Percentiles rank a stretch among this genome's conserved stretches.
These are phyloP conservation scores for Drosophila antonietae DNA, from an alignment of 2,888 invertebrate species.

Conservation along the genomic window DNA sequence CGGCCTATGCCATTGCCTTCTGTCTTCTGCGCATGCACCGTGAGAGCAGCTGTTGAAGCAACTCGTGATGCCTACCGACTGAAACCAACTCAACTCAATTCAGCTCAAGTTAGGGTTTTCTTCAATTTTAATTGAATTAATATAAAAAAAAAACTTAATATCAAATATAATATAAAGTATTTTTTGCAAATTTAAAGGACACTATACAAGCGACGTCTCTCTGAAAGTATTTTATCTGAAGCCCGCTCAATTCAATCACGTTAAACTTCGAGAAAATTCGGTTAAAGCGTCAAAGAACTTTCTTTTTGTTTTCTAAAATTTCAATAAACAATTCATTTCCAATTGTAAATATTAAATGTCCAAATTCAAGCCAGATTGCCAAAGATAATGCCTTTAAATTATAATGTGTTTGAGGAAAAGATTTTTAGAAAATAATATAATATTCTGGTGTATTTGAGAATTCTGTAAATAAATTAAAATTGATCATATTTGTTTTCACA, in stretches of 20 bases:
- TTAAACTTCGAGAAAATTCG: not conserved
- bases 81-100: conserved; percentile 1
- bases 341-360: not conserved
- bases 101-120: not conserved
- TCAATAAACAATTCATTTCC: not conserved
- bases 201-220: not conserved
- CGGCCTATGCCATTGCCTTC: conserved; percentile 30
- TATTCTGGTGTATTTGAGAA: too few species aligned
- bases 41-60: conserved; percentile 16
- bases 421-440: too few species aligned
- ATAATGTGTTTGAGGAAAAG: not conserved
- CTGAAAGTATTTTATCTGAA: not conserved
- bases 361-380: not conserved
- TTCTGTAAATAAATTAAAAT: too few species aligned
- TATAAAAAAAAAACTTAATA: not conserved
- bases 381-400: not conserved
- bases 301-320: too few species aligned
- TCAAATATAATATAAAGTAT: not conserved
- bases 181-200: too few species aligned
- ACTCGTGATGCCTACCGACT: conserved; percentile 4
- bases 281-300: not conserved
- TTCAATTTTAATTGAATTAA: not conserved
- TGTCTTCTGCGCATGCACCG: conserved; percentile 49
- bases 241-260: not conserved
- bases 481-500: too few species aligned